Evolutionary conservation across 2,113 vertebrate species (phyloP), one percentile per base, ranked within the genome.

Genomic region (Lophochroa leadbeateri): DNA sequence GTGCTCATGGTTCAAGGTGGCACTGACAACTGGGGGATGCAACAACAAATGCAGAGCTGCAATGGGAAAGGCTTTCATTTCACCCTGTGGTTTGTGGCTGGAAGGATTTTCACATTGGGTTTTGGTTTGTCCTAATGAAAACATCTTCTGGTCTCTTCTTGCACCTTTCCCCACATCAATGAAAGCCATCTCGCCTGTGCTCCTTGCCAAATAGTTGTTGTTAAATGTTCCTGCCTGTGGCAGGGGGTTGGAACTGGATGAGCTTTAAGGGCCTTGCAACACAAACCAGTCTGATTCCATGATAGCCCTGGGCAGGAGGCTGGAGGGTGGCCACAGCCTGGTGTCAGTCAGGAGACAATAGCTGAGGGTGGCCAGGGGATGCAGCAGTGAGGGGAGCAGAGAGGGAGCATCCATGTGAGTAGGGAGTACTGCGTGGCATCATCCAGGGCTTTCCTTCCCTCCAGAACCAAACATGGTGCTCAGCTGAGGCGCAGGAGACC

Each of bases 161-260:
- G 8, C 9, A 1, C 35, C 31, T 33, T 61, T 87, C 46, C 24
- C 25, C 55, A 43, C 25, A 55, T 1, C 12, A 6, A 0, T 28
- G 29, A 2, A 69, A 88, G 33, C 20, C 55, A 10, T 53, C 28
- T 43, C 0, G 1, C 18, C 33, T 43, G 0, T 10, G 5, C 33
- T 86, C 60, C 49, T 46, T 77, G 44, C 23, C 60, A 61, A 33
- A 19, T 9, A 23, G 35, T 20, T 29, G 14, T 31, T 55, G 70
- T 61, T 72, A 28, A 47, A 17, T 18, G 21, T 35, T 33, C 57
- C 33, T 35, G 57, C 33, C 33, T 9, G 6, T n/a, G 57, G 21
- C 13, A 58, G 57, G 4, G 20, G 33, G 9, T 35, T 58, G 57
- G 57, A n/a, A n/a, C 57, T n/a, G 57, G 33, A 15, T 23, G 57